Evolutionary conservation across 1,140 invertebrate genomes (phyloP), one percentile per base, ranked within the genome.

Genomic region (Polyergus mexicanus): DNA sequence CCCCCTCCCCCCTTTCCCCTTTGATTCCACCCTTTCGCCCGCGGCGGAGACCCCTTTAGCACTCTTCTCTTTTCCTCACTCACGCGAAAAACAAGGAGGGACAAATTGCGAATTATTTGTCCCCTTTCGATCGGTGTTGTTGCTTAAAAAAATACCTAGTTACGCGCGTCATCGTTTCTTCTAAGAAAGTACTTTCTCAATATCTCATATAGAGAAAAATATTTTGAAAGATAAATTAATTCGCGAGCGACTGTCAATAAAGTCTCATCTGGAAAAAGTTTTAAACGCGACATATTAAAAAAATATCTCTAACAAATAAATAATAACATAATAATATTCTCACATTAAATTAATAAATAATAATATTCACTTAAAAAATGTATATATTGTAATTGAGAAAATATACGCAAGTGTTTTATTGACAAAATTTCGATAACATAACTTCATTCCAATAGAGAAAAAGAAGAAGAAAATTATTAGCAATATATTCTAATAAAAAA

Each of bases 11-110:
- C 22, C 25, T 62, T 86, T 58, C 81, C 66, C 71, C 80, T 80
- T 72, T 28, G 28, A 51, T 54, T 47, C 69, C 69, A 38, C 60
- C 68, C 47, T 51, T 58, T 58, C 54, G 25, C n/a, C 32, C 62
- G 35, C 54, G 66, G 38, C 63, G 28, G 28, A 75, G 78, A 54
- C 47, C 58, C 69, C 58, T 85, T 72, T 60, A 51, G 35, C 71
- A 60, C 85, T 74, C 41, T 88, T 77, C 69, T 75, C 63, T 74
- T 63, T 72, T 87, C 72, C 80, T 83, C 54, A n/a, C 71, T 86
- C 68, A 56, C 13, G 51, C 32, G 51, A 54, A 47, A 66, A 60
- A 58, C 22, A 32, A 32, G 32, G 44, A 87, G 65, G 58, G 58
- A 74, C 28, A 58, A 68, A 75, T 63, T 88, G 56, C 69, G 44